A percentile compares a stretch with the other conserved stretches of the same genome.
Conservation (phyloP, 2,113 vertebrate genomes). For the Pygoscelis antarcticus region DNA sequence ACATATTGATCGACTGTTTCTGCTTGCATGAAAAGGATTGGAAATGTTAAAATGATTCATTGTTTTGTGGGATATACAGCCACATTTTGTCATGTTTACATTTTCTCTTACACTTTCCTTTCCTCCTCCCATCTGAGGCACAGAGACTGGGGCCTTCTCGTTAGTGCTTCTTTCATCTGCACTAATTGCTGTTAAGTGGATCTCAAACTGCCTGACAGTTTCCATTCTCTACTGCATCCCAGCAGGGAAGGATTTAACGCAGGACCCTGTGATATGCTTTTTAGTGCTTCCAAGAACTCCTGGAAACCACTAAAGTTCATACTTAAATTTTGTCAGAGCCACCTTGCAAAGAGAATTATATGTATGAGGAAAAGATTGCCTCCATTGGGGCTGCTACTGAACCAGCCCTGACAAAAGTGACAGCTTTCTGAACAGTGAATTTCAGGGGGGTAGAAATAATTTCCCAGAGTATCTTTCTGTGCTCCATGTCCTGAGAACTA, state of each 20-base stretch:
- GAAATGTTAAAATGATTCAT: slow-evolving; percentile 27
- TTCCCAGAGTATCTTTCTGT: neutral
- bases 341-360: neutral
- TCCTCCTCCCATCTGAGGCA: slow-evolving; percentile 24
- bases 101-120: slow-evolving; percentile 12
- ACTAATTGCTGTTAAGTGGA: slow-evolving; percentile 56
- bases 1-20: slow-evolving; percentile 1
- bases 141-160: neutral
- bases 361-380: neutral
- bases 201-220: slow-evolving; percentile 57
- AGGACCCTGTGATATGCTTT: slow-evolving; percentile 32
- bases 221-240: slow-evolving; percentile 35
- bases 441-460: neutral
- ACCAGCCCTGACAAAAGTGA: neutral
- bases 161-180: slow-evolving; percentile 46
- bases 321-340: slow-evolving; percentile 10
- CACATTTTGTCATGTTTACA: slow-evolving; percentile 14
- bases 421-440: neutral
- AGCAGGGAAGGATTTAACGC: slow-evolving; percentile 47
- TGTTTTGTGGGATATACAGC: slow-evolving; percentile 7
- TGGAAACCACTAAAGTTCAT: slow-evolving; percentile 15
- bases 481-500: neutral
- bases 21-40: slow-evolving; percentile 17
- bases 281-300: slow-evolving; percentile 41
- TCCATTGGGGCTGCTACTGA: neutral